Evolutionary conservation across 2,113 vertebrate species (phyloP).

Genomic region (Balaenoptera acutorostrata): DNA sequence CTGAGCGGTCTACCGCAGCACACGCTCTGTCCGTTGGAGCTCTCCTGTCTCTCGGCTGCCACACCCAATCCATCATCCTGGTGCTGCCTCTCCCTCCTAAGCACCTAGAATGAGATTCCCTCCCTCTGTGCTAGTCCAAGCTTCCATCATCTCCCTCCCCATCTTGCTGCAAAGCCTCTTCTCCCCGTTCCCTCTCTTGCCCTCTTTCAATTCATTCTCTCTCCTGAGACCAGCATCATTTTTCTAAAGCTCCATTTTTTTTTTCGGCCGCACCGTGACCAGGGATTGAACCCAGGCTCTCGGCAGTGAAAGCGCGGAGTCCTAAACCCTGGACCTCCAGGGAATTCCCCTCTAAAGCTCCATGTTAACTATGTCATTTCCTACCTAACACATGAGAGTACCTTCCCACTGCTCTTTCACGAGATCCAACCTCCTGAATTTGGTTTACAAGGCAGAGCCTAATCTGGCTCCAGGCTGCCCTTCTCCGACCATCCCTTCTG

Average conservation of each 20-base stretch:
- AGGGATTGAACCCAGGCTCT: not conserved
- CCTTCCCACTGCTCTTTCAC: not conserved
- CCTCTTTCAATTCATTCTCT: not conserved
- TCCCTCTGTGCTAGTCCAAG: not conserved
- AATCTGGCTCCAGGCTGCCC: not conserved
- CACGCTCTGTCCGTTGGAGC: accelerated
- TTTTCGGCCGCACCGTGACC: not conserved
- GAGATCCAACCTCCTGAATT: not conserved
- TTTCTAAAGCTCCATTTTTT: not conserved
- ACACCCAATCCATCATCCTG: not conserved
- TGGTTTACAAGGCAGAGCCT: accelerated
- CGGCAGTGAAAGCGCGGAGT: not conserved
- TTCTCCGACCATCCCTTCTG: accelerated
- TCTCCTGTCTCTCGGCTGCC: not conserved
- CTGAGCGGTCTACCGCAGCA: not conserved
- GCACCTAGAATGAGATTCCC: not conserved
- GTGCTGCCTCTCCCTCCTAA: not conserved
- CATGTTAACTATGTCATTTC: not conserved
- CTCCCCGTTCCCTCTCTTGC: not conserved
- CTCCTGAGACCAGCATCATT: not conserved
- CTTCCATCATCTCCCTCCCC: not conserved
- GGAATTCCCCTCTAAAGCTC: not conserved
- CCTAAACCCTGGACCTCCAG: not conserved
- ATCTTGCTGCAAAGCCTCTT: not conserved
- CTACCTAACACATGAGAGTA: not conserved